Conservation (phyloP, 2,888 invertebrate species). For the Philereme transversata region DNA sequence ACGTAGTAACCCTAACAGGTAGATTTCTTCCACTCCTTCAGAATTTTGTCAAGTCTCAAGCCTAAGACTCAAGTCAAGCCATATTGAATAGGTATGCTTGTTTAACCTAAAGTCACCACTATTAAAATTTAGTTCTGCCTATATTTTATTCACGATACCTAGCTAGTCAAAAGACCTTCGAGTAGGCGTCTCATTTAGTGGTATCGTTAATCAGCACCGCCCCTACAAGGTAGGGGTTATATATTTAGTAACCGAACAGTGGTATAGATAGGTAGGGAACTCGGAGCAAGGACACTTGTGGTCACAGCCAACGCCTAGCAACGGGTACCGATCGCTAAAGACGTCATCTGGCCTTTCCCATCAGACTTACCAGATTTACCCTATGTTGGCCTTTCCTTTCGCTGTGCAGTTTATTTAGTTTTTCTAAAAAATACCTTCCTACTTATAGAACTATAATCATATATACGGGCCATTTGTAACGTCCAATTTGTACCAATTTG, state of each 20-base stretch:
- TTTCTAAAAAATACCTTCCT: no score
- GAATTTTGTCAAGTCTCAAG: no score
- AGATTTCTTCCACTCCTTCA: no score
- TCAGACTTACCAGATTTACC: no score
- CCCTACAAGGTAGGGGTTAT: conserved; percentile 27
- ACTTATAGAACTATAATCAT: neutral
- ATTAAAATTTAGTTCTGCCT: no score
- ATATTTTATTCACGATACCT: neutral
- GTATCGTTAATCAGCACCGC: conserved; percentile 23
- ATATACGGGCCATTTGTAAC: neutral
- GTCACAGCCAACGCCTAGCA: conserved; percentile 53
- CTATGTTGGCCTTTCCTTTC: neutral
- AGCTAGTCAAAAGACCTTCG: conserved; percentile 1
- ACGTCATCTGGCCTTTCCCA: no score
- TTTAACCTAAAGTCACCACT: no score
- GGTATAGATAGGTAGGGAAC: conserved; percentile 6
- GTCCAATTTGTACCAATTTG: neutral
- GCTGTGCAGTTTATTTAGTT: no score
- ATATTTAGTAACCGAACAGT: neutral
- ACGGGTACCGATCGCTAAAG: neutral
- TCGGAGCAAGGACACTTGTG: conserved; percentile 57
- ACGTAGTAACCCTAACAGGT: no score
- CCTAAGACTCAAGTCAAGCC: no score
- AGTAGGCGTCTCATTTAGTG: no score
- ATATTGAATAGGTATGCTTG: no score